phyloP scores from a whole-genome alignment of 2,888 invertebrate genomes.

The Polylopha cassiicola region DNA sequence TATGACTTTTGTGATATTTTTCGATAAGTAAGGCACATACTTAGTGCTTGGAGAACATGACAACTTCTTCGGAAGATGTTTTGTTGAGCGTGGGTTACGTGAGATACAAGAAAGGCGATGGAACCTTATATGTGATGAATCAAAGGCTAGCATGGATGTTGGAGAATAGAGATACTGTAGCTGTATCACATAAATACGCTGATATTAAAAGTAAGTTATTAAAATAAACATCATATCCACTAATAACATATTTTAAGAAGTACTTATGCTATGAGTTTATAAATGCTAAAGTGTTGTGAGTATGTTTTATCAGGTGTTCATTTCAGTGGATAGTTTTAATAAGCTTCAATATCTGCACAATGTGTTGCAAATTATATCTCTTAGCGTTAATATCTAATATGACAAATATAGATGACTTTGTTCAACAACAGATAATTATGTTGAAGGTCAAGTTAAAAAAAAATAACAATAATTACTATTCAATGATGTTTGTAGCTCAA shows the following conservation, averaged over 20 bases:
- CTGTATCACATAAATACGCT: constrained; percentile 94
- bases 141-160: constrained; percentile 98
- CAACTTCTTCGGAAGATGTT: constrained; percentile 96
- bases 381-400: no score
- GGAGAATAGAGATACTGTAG: constrained; percentile 93
- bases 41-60: constrained; percentile 69
- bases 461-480: not conserved
- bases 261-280: no score
- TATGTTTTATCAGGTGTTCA: not conserved
- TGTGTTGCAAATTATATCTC: not conserved
- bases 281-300: no score
- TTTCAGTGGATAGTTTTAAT: not conserved
- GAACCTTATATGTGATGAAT: constrained; percentile 96
- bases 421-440: no score
- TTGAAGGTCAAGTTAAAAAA: not conserved
- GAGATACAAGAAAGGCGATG: constrained; percentile 97
- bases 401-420: no score
- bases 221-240: not conserved
- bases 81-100: constrained; percentile 94
- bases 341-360: not conserved
- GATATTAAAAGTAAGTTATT: constrained; percentile 92
- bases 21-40: not conserved
- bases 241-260: no score
- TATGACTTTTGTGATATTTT: constrained; percentile 5
- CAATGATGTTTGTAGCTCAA: constrained; percentile 81